Conservation (phyloP, 2,888 invertebrate species). For the Noctua janthe region DNA sequence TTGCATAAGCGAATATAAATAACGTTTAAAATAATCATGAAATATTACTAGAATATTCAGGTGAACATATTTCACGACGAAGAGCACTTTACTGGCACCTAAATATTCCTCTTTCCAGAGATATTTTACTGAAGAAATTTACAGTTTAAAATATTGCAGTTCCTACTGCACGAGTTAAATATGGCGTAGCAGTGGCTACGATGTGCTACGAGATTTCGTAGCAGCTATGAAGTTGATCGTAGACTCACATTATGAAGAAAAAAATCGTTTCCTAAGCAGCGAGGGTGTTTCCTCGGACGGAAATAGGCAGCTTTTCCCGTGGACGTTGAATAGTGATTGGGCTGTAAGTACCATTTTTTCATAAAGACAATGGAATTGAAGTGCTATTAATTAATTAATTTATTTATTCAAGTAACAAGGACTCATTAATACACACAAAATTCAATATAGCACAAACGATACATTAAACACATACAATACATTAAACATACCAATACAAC, state of each 20-base stretch:
- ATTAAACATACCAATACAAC: no score
- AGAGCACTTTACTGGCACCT: slow-evolving; percentile 15
- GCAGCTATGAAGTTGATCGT: slow-evolving; percentile 17
- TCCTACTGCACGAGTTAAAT: not conserved
- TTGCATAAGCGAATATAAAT: not conserved
- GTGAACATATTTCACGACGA: slow-evolving; percentile 34
- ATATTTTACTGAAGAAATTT: slow-evolving; percentile 23
- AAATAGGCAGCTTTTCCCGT: not conserved
- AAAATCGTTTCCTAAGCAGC: not conserved
- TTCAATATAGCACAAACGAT: no score
- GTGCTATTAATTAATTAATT: not conserved
- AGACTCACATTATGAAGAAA: not conserved
- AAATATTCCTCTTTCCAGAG: slow-evolving; percentile 26
- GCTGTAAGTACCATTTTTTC: not conserved
- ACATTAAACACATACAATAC: no score
- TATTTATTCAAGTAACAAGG: no score
- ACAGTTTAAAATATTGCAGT: slow-evolving; percentile 30
- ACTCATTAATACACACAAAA: no score
- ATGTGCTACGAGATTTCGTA: slow-evolving; percentile 49
- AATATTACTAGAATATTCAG: slow-evolving; percentile 15
- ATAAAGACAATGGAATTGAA: not conserved
- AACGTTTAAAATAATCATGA: not conserved
- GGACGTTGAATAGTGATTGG: not conserved
- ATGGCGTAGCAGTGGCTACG: slow-evolving; percentile 24
- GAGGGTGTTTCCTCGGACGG: not conserved